Percentiles rank a stretch among this genome's conserved stretches.
Evolutionary conservation across 1,140 invertebrate genomes (phyloP).

Genomic region (Ceratitis capitata): DNA sequence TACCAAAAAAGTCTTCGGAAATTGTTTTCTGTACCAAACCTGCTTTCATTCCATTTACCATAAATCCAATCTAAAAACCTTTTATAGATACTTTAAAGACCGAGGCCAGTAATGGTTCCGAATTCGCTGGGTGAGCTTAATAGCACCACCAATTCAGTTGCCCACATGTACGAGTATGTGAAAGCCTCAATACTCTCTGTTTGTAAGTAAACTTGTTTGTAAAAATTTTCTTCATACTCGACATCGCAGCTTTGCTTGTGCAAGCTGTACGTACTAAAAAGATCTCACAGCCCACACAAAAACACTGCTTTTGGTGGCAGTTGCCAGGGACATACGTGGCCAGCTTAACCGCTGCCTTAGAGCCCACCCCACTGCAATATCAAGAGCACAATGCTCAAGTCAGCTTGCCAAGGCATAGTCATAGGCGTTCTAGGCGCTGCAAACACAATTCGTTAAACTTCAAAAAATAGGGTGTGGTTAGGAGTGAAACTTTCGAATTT

Average conservation of each 20-base stretch:
- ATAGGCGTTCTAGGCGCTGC: not conserved
- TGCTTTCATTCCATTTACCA: too few relatives aligned
- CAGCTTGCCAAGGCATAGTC: not conserved
- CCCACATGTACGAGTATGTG: too few relatives aligned
- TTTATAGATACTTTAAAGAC: too few relatives aligned
- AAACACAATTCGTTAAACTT: not conserved
- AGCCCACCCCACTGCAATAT: not conserved
- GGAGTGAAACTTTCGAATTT: not conserved
- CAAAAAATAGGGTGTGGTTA: not conserved
- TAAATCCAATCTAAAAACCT: too few relatives aligned
- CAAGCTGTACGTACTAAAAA: not conserved
- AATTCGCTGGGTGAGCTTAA: too few relatives aligned
- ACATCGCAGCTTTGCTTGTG: not conserved
- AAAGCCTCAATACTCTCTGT: too few relatives aligned
- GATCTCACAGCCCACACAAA: not conserved
- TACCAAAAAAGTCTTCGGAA: too few relatives aligned
- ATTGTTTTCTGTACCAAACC: too few relatives aligned
- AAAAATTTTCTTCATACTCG: not conserved
- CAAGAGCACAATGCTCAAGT: not conserved
- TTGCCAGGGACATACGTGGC: conserved; percentile 18
- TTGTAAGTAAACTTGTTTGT: not conserved
- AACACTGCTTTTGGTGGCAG: conserved; percentile 3
- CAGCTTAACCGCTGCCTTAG: not conserved
- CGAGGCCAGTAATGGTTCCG: too few relatives aligned
- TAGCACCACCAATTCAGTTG: too few relatives aligned